Conservation (phyloP, 92 coral and sea anemone species). For the Blastomussa wellsi region DNA sequence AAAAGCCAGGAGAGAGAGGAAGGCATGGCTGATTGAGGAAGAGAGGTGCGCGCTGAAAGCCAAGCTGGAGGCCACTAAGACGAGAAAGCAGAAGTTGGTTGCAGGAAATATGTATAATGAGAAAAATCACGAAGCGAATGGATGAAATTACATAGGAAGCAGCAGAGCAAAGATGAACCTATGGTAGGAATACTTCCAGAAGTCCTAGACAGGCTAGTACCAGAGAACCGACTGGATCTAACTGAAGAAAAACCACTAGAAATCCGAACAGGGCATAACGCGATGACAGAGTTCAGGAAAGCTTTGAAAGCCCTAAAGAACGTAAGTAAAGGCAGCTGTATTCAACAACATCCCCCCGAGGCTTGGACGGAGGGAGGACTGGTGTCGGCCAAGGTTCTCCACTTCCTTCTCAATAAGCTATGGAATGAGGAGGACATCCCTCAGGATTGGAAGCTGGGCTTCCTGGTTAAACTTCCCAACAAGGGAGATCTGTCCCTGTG, state of each 20-base stretch:
- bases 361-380: conserved; percentile 11
- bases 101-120: background rate
- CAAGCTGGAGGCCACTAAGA: conserved; percentile 10
- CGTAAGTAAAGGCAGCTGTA: conserved; percentile 1
- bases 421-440: background rate
- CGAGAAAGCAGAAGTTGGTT: conserved; percentile 25
- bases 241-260: background rate
- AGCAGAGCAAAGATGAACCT: background rate
- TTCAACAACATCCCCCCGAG: conserved; percentile 8
- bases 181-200: background rate
- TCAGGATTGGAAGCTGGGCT: background rate
- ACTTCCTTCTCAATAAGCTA: background rate
- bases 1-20: background rate
- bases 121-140: conserved; percentile 5
- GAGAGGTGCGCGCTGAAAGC: conserved; percentile 21
- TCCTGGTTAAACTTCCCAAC: background rate
- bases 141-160: too few relatives aligned
- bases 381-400: background rate
- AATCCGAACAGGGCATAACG: background rate
- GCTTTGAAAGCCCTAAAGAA: conserved; percentile 2
- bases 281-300: background rate
- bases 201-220: background rate
- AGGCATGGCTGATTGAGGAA: conserved; percentile 1
- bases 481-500: too few relatives aligned
- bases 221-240: too few relatives aligned